Conservation (phyloP, 2,113 vertebrate species). For the Phoxinus phoxinus region DNA sequence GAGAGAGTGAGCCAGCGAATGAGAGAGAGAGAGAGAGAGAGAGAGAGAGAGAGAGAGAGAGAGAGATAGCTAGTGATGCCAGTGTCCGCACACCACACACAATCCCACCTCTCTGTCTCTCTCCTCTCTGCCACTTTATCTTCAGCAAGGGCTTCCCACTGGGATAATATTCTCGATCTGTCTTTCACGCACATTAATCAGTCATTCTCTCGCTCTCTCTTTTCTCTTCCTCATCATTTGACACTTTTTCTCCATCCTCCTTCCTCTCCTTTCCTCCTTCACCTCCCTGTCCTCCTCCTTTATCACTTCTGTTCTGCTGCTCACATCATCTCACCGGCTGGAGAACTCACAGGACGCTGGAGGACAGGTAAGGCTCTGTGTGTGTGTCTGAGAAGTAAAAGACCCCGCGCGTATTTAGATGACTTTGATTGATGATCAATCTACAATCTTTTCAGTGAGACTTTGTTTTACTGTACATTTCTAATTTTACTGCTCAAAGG, state of each 20-base stretch:
- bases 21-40: background rate
- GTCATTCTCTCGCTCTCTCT: constrained; percentile 34
- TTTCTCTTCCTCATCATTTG: constrained; percentile 35
- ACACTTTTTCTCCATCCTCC: constrained; percentile 27
- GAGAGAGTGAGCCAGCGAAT: constrained; percentile 15
- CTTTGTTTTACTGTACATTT: background rate
- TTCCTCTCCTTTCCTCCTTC: constrained; percentile 7
- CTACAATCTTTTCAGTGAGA: background rate
- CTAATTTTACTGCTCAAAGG: background rate
- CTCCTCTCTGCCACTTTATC: constrained; percentile 35
- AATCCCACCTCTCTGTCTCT: constrained; percentile 19
- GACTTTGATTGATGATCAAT: background rate
- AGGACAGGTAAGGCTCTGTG: constrained; percentile 48
- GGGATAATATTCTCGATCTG: constrained; percentile 33
- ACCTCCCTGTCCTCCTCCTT: constrained; percentile 28
- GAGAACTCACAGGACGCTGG: constrained; percentile 26
- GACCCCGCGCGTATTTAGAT: background rate
- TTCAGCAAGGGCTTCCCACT: constrained; percentile 26
- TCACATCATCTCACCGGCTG: constrained; percentile 19
- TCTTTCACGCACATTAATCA: constrained; percentile 43
- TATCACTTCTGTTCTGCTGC: constrained; percentile 22
- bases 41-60: background rate
- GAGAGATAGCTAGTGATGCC: background rate
- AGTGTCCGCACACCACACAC: constrained; percentile 23
- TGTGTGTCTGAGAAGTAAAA: background rate